Percentiles rank a stretch among this genome's conserved stretches.
phyloP scores from a whole-genome alignment of 2,113 vertebrate species.

The Tilapia sparmanii region DNA sequence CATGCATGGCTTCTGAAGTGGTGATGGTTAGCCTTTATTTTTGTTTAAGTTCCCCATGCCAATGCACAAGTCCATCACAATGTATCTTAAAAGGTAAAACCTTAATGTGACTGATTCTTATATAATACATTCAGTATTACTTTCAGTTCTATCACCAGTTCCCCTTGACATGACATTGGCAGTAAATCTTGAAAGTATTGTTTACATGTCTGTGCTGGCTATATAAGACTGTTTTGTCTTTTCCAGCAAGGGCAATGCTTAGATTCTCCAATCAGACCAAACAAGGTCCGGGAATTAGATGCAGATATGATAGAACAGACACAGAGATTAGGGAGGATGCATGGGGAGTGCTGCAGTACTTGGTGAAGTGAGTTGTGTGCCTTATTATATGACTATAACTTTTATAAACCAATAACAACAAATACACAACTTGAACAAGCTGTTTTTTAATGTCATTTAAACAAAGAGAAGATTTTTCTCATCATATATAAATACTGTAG shows the following conservation, averaged over 20 bases:
- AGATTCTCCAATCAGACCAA: neutral
- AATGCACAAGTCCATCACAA: neutral
- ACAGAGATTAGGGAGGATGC: neutral
- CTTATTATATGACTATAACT: neutral
- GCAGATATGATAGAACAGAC: neutral
- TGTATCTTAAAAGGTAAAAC: neutral
- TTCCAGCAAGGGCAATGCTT: constrained; percentile 1
- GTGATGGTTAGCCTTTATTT: neutral
- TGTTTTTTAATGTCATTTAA: neutral
- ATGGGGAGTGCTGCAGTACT: neutral
- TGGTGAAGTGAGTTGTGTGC: neutral
- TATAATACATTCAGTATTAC: neutral
- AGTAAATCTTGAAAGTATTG: neutral
- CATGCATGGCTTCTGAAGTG: constrained; percentile 1
- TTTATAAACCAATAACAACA: neutral
- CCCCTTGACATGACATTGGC: constrained; percentile 58
- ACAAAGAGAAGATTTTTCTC: neutral
- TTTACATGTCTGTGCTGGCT: neutral
- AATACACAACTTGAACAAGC: neutral
- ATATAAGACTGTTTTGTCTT: neutral
- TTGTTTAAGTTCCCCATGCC: neutral
- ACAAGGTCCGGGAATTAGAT: neutral
- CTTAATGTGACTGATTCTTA: neutral
- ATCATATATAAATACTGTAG: neutral
- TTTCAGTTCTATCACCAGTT: neutral